Conservation (phyloP, 2,888 invertebrate genomes). For the Plemyria rubiginata region DNA sequence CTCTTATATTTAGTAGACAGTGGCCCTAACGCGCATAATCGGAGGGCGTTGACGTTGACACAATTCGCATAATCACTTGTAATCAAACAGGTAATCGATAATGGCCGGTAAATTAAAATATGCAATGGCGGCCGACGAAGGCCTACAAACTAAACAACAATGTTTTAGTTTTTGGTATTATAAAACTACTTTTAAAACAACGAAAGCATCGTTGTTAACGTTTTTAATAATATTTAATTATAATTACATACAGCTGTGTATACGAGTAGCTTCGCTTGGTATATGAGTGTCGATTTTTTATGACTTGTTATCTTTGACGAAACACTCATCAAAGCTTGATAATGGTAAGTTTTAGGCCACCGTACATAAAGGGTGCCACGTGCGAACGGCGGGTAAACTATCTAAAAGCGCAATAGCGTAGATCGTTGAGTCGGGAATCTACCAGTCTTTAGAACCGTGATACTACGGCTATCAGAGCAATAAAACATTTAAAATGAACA, state of each 20-base stretch:
- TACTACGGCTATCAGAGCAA: too few relatives aligned
- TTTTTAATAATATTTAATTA: conserved; percentile 2
- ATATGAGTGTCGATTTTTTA: neutral
- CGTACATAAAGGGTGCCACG: neutral
- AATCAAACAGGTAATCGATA: conserved; percentile 41
- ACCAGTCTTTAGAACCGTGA: too few relatives aligned
- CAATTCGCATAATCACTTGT: conserved; percentile 38
- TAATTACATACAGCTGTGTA: conserved; percentile 2
- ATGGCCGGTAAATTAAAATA: conserved; percentile 34
- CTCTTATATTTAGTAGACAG: conserved; percentile 6
- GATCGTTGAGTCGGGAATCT: too few relatives aligned
- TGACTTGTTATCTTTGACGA: neutral
- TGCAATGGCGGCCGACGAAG: conserved; percentile 15
- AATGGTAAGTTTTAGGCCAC: neutral
- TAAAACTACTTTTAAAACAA: too few relatives aligned
- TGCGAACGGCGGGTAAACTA: neutral
- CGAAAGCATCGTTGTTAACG: neutral
- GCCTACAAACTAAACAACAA: conserved; percentile 7
- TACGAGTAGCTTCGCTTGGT: conserved; percentile 3
- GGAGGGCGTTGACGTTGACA: conserved; percentile 40
- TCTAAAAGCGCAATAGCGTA: too few relatives aligned
- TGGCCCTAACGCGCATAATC: conserved; percentile 21
- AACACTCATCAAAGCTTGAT: too few relatives aligned
- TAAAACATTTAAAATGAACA: too few relatives aligned
- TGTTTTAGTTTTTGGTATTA: conserved; percentile 12